These are phyloP conservation scores for Dermochelys coriacea DNA, from an alignment of 2,797 vertebrate species.

Conservation along the genomic window DNA sequence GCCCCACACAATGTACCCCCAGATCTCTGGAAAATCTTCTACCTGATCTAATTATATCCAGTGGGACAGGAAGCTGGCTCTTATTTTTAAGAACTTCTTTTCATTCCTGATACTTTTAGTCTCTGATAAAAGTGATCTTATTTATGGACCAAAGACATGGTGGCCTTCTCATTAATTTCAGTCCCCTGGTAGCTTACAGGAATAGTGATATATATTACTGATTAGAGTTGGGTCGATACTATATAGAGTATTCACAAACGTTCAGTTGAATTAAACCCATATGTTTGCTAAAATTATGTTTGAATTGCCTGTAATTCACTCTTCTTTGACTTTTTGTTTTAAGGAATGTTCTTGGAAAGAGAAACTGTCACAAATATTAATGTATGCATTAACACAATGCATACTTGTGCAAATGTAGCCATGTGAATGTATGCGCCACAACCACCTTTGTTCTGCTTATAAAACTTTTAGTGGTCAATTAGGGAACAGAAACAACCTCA, in stretches of 20 bases:
- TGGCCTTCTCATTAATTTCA: not conserved
- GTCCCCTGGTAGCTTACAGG: not conserved
- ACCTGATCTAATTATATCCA: not conserved
- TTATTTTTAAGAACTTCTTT: not conserved
- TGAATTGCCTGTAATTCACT: not conserved
- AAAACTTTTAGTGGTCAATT: not conserved
- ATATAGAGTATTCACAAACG: not conserved
- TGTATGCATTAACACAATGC: not conserved
- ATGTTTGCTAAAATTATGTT: not conserved
- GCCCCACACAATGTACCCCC: not conserved
- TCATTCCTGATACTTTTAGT: not conserved
- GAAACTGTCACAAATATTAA: not conserved
- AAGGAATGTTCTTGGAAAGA: not conserved
- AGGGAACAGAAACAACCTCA: not conserved
- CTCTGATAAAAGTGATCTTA: not conserved
- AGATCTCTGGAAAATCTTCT: not conserved
- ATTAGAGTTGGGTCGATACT: not conserved
- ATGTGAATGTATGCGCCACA: not conserved
- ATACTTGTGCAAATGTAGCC: not conserved
- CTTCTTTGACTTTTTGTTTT: not conserved
- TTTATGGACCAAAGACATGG: not conserved
- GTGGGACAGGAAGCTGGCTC: not conserved
- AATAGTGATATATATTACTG: not conserved
- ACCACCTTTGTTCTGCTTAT: not conserved
- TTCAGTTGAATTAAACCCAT: not conserved